These are phyloP conservation scores for Leptodactylus fuscus DNA, from an alignment of 2,113 vertebrate species.

Conservation along the genomic window DNA sequence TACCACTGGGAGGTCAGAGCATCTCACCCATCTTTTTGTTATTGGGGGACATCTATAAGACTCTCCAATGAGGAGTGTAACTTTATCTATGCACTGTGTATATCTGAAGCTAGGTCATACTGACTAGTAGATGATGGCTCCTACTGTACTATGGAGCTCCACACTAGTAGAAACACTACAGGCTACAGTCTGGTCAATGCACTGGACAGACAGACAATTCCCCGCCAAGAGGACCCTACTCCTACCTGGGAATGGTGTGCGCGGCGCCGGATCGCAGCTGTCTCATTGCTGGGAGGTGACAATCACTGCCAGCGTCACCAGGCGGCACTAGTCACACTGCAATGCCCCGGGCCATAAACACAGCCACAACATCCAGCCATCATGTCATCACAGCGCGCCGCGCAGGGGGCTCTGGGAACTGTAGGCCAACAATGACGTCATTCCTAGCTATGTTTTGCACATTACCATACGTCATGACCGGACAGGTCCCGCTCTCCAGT, in stretches of 20 bases:
- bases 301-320: constrained; percentile 42
- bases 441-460: no score
- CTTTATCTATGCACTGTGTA: no score
- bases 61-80: no score
- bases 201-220: no score
- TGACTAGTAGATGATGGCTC: no score
- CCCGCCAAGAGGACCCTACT: neutral
- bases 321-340: constrained; percentile 1
- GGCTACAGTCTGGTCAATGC: no score
- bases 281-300: neutral
- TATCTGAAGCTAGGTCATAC: no score
- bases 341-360: neutral
- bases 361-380: neutral
- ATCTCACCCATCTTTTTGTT: no score
- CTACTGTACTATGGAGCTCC: no score
- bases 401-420: neutral
- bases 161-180: no score
- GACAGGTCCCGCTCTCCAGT: neutral
- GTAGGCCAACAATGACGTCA: neutral
- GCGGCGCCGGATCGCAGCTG: neutral
- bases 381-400: neutral
- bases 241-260: neutral
- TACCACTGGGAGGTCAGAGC: no score
- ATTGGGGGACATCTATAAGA: no score
- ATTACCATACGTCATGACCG: neutral